Percentiles rank a stretch among this genome's conserved stretches.
phyloP scores from a whole-genome alignment of 2,797 vertebrate genomes.

The Podarcis siculus region DNA sequence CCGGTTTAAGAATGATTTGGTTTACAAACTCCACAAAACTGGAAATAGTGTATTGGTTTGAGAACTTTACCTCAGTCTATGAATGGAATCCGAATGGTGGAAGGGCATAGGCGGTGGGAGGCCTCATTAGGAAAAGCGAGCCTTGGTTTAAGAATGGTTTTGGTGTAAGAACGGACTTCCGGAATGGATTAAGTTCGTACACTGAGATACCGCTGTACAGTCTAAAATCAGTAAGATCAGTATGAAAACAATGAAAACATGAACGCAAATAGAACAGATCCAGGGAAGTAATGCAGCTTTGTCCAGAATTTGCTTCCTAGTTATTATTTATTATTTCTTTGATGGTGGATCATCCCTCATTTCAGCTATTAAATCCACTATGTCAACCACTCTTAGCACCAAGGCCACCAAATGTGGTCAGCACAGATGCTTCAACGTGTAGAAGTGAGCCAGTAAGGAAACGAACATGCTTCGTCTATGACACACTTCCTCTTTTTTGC shows the following conservation, averaged over 20 bases:
- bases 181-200: no score
- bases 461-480: slow-evolving; percentile 82
- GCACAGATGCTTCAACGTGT: slow-evolving; percentile 64
- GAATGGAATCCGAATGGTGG: no score
- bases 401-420: slow-evolving; percentile 74
- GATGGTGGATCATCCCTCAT: slow-evolving; percentile 68
- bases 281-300: slow-evolving; percentile 50
- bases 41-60: no score
- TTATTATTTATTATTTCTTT: slow-evolving; percentile 23
- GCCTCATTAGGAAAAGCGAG: no score
- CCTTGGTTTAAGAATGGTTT: no score
- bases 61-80: no score
- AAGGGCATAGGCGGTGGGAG: no score
- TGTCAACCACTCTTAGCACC: slow-evolving; percentile 58
- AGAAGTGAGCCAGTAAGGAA: slow-evolving; percentile 76
- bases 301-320: slow-evolving; percentile 57
- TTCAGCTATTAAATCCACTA: slow-evolving; percentile 73
- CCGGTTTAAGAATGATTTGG: no score
- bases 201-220: no score
- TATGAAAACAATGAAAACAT: background rate
- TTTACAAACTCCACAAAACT: no score
- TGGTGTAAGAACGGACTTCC: no score
- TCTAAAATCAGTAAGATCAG: no score
- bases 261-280: slow-evolving; percentile 21
- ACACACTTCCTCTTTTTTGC: slow-evolving; percentile 81